phyloP scores from a whole-genome alignment of 2,113 vertebrate species.

The Nyctibius bracteatus region DNA sequence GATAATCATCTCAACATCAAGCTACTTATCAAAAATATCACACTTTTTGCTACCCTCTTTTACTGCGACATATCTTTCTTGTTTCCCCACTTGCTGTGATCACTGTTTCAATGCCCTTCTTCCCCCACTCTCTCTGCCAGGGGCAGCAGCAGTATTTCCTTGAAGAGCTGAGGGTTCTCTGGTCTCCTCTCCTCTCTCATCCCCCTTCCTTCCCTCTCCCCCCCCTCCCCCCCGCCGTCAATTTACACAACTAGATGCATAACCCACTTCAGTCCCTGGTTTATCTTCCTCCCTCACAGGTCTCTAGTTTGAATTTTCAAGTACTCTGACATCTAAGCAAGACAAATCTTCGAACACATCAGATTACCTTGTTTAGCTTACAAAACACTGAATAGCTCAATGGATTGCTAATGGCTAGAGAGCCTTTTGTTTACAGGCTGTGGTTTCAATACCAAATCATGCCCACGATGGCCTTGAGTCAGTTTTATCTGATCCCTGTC shows the following conservation, averaged over 20 bases:
- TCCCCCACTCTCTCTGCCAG: neutral
- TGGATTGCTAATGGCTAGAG: neutral
- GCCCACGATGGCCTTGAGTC: neutral
- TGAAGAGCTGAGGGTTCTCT: neutral
- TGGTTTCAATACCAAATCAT: neutral
- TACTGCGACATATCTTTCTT: neutral
- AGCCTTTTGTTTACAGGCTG: neutral
- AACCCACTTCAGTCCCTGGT: neutral
- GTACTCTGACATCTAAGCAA: neutral
- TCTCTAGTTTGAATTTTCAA: neutral
- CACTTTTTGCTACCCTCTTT: neutral
- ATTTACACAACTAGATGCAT: neutral
- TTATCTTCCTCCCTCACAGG: neutral
- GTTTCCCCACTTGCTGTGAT: neutral
- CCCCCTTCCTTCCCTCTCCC: accelerated
- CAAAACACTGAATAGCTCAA: neutral
- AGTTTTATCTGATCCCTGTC: neutral
- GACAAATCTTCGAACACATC: neutral
- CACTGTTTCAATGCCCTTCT: neutral
- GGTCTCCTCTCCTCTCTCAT: too few relatives aligned
- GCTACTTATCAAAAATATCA: neutral
- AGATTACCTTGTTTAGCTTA: neutral
- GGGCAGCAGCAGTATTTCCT: neutral
- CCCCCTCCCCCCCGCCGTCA: accelerated
- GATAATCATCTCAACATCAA: neutral